Percentiles rank a stretch among this genome's conserved stretches.
Evolutionary conservation across 2,888 invertebrate species (phyloP).

Genomic region (Drosophila niveifrons): DNA sequence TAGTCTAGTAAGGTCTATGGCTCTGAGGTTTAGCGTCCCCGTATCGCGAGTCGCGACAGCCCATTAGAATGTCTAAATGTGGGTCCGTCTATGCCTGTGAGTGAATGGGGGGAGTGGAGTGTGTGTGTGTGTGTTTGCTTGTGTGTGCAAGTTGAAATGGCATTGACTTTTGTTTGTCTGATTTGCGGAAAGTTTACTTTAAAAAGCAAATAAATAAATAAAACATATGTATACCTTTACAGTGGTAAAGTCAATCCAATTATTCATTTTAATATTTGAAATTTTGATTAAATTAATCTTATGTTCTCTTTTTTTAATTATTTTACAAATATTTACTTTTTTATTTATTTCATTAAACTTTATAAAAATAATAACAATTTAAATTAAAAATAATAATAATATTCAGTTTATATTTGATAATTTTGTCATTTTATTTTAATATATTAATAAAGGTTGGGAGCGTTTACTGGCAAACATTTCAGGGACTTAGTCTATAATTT

Average conservation of each 20-base stretch:
- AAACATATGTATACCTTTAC: conserved; percentile 15
- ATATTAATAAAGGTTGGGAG: not conserved
- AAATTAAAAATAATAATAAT: too few relatives aligned
- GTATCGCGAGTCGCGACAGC: conserved; percentile 38
- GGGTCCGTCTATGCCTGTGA: conserved; percentile 12
- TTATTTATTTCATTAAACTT: not conserved
- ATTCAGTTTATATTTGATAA: too few relatives aligned
- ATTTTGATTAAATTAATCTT: not conserved
- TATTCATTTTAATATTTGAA: not conserved
- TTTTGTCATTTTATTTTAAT: not conserved
- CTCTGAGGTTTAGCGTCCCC: conserved; percentile 27
- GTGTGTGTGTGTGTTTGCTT: conserved; percentile 26
- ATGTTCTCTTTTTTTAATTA: not conserved
- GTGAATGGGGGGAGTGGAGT: not conserved
- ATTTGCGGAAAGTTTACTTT: conserved; percentile 48
- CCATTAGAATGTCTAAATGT: conserved; percentile 55
- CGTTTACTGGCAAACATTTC: not conserved
- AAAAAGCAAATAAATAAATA: conserved; percentile 49
- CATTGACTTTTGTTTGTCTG: conserved; percentile 73
- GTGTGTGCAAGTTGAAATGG: conserved; percentile 52
- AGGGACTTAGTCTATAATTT: conserved; percentile 18
- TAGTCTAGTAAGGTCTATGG: conserved; percentile 19
- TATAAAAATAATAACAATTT: too few relatives aligned
- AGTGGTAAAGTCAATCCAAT: conserved; percentile 6
- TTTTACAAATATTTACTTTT: not conserved